Conservation (phyloP, 2,888 invertebrate genomes). For the Theretra japonica region DNA sequence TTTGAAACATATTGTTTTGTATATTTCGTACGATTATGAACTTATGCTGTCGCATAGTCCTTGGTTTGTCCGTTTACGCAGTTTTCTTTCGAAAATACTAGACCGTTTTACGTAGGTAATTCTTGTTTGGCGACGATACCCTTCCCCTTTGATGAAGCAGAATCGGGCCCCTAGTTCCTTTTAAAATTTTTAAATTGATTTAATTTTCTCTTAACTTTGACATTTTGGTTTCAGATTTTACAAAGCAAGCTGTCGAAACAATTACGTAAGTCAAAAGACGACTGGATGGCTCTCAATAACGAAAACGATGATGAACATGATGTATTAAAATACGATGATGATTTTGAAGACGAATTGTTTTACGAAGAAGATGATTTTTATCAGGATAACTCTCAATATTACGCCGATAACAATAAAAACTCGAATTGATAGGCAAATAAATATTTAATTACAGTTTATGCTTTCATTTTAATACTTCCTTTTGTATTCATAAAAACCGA, state of each 20-base stretch:
- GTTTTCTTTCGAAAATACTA: no score
- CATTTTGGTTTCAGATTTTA: conserved; percentile 56
- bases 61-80: no score
- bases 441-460: not conserved
- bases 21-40: no score
- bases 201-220: not conserved
- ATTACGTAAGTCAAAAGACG: conserved; percentile 50
- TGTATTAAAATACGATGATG: conserved; percentile 44
- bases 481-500: no score
- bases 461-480: not conserved
- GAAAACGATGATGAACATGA: conserved; percentile 28
- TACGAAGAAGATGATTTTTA: conserved; percentile 53
- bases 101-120: no score
- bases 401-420: conserved; percentile 22
- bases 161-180: no score
- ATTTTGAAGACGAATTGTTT: conserved; percentile 51
- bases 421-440: not conserved
- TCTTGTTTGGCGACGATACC: no score
- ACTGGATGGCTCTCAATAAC: conserved; percentile 41
- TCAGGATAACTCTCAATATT: conserved; percentile 37
- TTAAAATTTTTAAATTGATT: no score
- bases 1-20: no score
- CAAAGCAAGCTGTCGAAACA: conserved; percentile 68
- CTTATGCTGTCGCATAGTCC: no score
- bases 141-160: no score